Evolutionary conservation across 2,113 vertebrate genomes (phyloP).

Genomic region (Anser brachyrhynchus): DNA sequence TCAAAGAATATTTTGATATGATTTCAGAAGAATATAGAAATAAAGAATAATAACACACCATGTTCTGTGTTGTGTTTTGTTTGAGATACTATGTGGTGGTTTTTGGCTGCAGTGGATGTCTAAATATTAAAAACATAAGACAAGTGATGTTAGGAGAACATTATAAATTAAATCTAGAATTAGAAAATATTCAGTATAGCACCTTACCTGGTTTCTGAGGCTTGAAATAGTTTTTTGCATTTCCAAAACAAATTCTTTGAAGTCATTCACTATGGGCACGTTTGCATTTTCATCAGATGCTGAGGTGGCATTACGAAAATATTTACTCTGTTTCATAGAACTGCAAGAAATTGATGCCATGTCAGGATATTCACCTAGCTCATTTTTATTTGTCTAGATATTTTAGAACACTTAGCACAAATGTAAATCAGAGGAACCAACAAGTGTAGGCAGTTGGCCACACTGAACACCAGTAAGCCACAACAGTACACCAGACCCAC

Average conservation of each 20-base stretch:
- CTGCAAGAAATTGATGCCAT: slow-evolving; percentile 63
- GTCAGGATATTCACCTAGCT: neutral
- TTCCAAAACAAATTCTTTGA: slow-evolving; percentile 92
- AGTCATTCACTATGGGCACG: slow-evolving; percentile 79
- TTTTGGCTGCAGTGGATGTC: neutral
- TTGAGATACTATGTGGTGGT: neutral
- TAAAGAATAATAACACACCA: neutral
- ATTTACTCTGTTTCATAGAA: slow-evolving; percentile 44
- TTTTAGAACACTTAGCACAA: neutral
- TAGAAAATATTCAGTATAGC: neutral
- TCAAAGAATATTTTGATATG: neutral
- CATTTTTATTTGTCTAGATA: neutral
- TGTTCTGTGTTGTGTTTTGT: neutral
- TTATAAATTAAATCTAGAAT: neutral
- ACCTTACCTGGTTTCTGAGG: slow-evolving; percentile 90
- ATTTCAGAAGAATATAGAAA: neutral
- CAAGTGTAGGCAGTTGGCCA: neutral
- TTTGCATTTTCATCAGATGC: slow-evolving; percentile 65
- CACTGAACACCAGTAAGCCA: neutral
- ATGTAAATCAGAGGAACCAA: neutral
- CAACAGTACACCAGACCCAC: neutral
- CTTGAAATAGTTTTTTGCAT: slow-evolving; percentile 95
- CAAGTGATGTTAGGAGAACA: neutral
- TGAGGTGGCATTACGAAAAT: slow-evolving; percentile 76
- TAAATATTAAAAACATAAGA: neutral